Base-by-base conservation (phyloP, 2,797 vertebrate genomes). In the Protonibea diacanthus region DNA sequence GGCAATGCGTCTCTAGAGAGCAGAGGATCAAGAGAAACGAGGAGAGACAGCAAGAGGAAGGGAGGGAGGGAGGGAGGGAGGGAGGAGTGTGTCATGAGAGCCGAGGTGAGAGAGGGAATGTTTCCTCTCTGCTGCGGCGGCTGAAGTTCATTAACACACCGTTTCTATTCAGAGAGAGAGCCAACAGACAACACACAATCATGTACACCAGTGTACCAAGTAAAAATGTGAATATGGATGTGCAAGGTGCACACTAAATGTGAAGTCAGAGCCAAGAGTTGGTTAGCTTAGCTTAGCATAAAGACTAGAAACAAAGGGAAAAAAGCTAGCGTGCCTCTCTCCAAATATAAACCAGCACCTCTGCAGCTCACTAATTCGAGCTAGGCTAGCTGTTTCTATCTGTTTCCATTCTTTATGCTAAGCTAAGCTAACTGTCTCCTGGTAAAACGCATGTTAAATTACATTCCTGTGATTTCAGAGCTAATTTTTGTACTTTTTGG, bases 81-180 rank as follows among this genome's bases (percentile, higher is more conserved):
- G 47, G 25, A 25, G 74, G 55, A 40, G 57, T n/a, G 58, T 52
- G 21, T 62, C 20, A 27, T 38, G 56, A 66, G 75, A 67, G 78
- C 57, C 56, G 58, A 42, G 53, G 59, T 45, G 61, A 64, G 61
- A 53, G 78, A 38, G 74, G 23, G 23, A 23, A 38, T 8, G 55
- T 72, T 74, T 68, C 42, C 45, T 47, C 20, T 60, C 40, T 57
- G 63, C 69, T 80, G 65, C 66, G 55, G 64, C 71, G 65, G 81
- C 84, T 63, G 17, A 48, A 40, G 63, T 75, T 68, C 73, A 81
- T 78, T 83, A 86, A 81, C 73, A 75, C 14, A 23, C 10, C 6
- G 0, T 74, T 63, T 59, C 69, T 55, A 38, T 81, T 61, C 14
- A 21, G 18, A 57, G 56, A 55, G 12, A 42, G 20, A 80, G 44